These are phyloP conservation scores for Brachionus sp. DNA, from an alignment of 1,140 invertebrate species.

Conservation along the genomic window DNA sequence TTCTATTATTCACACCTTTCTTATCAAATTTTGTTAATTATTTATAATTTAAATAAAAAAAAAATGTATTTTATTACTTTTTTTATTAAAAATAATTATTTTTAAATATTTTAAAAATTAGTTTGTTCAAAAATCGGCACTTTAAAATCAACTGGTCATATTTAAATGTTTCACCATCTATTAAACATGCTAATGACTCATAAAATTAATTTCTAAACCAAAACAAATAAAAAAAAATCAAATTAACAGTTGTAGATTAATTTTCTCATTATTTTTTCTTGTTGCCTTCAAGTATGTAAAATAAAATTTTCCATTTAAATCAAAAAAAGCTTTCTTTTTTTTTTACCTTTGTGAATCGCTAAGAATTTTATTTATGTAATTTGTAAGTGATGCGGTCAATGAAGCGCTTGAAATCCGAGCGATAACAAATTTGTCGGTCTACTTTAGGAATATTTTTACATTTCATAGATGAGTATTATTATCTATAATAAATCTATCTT, in stretches of 20 bases:
- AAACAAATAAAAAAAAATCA: not conserved
- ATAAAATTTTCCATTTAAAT: not conserved
- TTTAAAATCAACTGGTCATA: not conserved
- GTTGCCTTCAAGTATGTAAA: not conserved
- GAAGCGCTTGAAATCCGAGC: not conserved
- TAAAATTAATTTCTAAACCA: not conserved
- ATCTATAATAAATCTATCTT: conserved; percentile 11
- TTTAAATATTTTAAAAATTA: not conserved
- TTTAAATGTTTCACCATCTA: not conserved
- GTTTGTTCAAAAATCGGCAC: not conserved
- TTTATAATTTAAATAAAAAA: no score
- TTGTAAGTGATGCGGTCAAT: not conserved
- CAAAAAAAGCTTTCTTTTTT: not conserved
- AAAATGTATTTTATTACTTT: no score
- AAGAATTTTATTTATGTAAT: not conserved
- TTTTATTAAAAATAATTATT: not conserved
- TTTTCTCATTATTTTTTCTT: not conserved
- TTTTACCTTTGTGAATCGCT: not conserved
- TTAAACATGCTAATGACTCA: not conserved
- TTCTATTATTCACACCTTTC: no score
- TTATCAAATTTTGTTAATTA: no score
- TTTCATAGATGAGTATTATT: not conserved
- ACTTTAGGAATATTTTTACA: not conserved
- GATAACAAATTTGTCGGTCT: not conserved
- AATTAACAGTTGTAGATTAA: not conserved